These are phyloP conservation scores for Selenia dentaria DNA, from an alignment of 2,888 invertebrate genomes.

Conservation along the genomic window DNA sequence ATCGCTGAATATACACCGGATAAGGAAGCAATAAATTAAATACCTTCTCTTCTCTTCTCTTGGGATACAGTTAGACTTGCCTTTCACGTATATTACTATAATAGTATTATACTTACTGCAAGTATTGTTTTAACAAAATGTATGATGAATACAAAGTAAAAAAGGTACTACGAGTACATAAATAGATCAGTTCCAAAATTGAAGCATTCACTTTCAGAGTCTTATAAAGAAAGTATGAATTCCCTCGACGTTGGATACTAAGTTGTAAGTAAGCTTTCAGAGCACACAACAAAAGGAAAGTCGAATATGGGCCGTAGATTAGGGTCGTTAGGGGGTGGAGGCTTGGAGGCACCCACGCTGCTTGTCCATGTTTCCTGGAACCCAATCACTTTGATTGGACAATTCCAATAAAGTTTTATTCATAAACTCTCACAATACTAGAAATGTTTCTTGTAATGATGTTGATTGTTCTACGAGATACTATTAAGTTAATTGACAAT, in stretches of 20 bases:
- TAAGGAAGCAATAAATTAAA: conserved; percentile 14
- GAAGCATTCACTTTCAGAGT: conserved; percentile 13
- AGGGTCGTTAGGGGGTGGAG: conserved; percentile 35
- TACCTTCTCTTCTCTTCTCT: conserved; percentile 3
- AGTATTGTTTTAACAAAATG: no score
- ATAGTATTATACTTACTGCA: not conserved
- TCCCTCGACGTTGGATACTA: conserved; percentile 17
- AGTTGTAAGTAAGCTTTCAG: conserved; percentile 20
- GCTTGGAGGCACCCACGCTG: conserved; percentile 14
- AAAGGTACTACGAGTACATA: conserved; percentile 12
- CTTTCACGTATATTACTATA: not conserved
- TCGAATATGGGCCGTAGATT: conserved; percentile 31
- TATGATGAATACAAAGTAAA: conserved; percentile 7
- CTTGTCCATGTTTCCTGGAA: conserved; percentile 16
- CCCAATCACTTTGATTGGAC: conserved; percentile 40
- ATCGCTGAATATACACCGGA: conserved; percentile 26
- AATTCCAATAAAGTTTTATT: conserved; percentile 24
- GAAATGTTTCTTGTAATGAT: conserved; percentile 15
- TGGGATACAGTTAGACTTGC: conserved; percentile 1
- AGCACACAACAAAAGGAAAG: conserved; percentile 26
- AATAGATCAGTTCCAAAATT: conserved; percentile 20
- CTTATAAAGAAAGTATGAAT: conserved; percentile 22
- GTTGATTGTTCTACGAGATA: conserved; percentile 12
- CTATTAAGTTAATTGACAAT: not conserved
- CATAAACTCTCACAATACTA: conserved; percentile 16